These are phyloP conservation scores for Gobio occitaniae DNA, from an alignment of 2,797 vertebrate species.

Conservation along the genomic window DNA sequence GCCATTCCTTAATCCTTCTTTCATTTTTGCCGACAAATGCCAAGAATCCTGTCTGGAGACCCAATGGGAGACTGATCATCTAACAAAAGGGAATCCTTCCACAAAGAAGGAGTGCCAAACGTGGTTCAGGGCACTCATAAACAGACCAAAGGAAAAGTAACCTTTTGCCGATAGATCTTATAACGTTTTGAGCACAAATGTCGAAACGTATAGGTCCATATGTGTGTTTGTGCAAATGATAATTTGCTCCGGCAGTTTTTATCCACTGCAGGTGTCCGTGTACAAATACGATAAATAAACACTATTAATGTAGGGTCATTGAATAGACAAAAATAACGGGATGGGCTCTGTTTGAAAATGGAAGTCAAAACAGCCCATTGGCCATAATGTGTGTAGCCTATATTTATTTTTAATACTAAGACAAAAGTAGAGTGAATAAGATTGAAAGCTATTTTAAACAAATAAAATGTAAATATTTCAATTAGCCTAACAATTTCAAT, in stretches of 20 bases:
- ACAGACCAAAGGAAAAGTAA: conserved; percentile 54
- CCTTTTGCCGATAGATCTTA: conserved; percentile 42
- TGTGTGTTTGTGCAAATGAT: background rate
- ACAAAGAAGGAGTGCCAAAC: conserved; percentile 82
- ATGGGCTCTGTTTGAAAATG: background rate
- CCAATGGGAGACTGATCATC: conserved; percentile 93
- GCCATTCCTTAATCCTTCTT: conserved; percentile 93
- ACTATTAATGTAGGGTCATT: background rate
- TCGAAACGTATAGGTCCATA: background rate
- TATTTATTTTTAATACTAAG: background rate
- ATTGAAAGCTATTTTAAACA: too few species aligned
- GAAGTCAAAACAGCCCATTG: background rate
- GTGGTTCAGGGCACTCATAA: conserved; percentile 76
- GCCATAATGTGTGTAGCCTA: background rate
- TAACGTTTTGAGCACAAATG: conserved; percentile 2
- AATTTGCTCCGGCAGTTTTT: background rate
- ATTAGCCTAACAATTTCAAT: background rate
- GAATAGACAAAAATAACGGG: background rate
- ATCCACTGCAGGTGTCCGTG: conserved; percentile 26
- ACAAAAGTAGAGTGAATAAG: background rate
- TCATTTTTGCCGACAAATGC: conserved; percentile 95
- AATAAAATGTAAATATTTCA: background rate
- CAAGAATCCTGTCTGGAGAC: conserved; percentile 91
- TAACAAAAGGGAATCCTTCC: conserved; percentile 91
- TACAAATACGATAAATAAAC: background rate